phyloP scores from a whole-genome alignment of 2,888 invertebrate species.

The Kryphioiulus occultus region DNA sequence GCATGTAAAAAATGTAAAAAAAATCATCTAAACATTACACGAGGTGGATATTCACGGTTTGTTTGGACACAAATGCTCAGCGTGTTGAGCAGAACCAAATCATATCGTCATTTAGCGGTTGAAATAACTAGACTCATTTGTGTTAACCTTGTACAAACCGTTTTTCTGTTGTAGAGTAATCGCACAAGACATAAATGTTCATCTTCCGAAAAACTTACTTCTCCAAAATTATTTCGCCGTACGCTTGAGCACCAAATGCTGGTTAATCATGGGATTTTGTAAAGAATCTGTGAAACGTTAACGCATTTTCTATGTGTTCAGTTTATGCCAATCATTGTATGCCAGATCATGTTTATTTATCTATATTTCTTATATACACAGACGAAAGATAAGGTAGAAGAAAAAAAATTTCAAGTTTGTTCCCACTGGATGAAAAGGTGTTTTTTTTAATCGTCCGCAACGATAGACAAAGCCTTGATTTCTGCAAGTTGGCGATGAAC shows the following conservation, averaged over 20 bases:
- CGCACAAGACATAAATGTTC: constrained; percentile 9
- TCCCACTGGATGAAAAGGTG: not conserved
- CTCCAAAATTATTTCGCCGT: not conserved
- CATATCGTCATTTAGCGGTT: constrained; percentile 12
- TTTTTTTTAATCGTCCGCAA: constrained; percentile 52
- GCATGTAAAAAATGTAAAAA: constrained; percentile 46
- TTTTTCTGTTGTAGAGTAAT: constrained; percentile 16
- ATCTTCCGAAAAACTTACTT: not conserved
- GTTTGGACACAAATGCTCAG: not conserved
- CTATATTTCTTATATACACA: not conserved
- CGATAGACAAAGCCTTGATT: constrained; percentile 57
- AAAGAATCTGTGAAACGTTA: no score
- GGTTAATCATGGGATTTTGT: no score
- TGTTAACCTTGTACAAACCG: constrained; percentile 17
- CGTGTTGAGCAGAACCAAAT: constrained; percentile 2
- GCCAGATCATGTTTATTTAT: not conserved
- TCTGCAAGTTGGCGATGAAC: constrained; percentile 55
- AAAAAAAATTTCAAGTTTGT: not conserved
- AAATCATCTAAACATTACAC: constrained; percentile 41
- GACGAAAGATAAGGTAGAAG: not conserved
- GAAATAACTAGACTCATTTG: constrained; percentile 8
- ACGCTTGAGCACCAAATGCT: no score
- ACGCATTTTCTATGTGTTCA: no score
- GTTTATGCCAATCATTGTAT: no score
- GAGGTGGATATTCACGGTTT: not conserved